Evolutionary conservation across 2,797 vertebrate species (phyloP), one percentile per base, ranked within the genome.

Genomic region (Malacoctenus gilli): DNA sequence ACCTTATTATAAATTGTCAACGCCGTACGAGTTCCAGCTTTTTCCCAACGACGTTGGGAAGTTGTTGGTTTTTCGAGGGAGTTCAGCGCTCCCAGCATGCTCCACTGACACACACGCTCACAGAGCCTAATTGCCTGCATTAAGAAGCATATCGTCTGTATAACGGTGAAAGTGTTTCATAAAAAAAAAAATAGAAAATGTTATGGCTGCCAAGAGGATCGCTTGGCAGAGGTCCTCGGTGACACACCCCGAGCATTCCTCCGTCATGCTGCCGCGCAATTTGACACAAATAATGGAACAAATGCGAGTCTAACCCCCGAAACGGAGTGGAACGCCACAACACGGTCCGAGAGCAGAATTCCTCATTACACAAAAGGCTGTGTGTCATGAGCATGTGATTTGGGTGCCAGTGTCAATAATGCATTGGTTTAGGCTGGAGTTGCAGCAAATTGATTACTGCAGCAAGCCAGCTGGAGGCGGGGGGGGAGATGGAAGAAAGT

Each of bases 181-280:
- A 44, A 72, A 69, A 77, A 70, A 78, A 57, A n/a, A 59, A 34
- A 44, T 70, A 69, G 76, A 70, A 81, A 71, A 65, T 68, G 70
- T 79, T 69, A 65, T 77, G 80, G 72, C 59, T 66, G 60, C 42
- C 63, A 54, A 35, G 79, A 86, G 77, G 65, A 75, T 61, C 67
- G 41, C 59, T 73, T 80, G 76, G 67, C 76, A 41, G 25, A 21
- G 40, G 20, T 50, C 36, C 46, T 70, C 13, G 2, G 31, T 2
- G 32, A 59, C 73, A 75, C 64, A 68, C 82, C 72, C 71, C 22
- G 59, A n/a, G n/a, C n/a, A 18, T 43, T 36, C 4, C 28, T 56
- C 59, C n/a, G 43, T 35, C 62, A 34, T 28, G 25, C 55, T 59
- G 37, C 69, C 63, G 59, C 50, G 20, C 35, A 32, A 43, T 77